Evolutionary conservation across 2,113 vertebrate species (phyloP), one percentile per base, ranked within the genome.

Genomic region (Cairina moschata): DNA sequence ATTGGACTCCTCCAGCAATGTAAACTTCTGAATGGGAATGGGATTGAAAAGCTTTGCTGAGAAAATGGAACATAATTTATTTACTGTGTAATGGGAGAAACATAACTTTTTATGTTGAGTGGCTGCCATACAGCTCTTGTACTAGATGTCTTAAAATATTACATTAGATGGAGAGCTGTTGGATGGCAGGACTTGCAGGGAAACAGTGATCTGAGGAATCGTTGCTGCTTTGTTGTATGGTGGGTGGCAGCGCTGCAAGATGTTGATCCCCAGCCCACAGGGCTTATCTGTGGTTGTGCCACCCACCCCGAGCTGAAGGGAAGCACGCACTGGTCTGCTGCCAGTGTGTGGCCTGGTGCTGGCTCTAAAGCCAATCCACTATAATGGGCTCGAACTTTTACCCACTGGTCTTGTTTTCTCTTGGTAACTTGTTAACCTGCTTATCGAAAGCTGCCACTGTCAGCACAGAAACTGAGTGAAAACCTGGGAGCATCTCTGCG

Each of bases 341-440:
- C 2, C 5, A 40, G 31, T 0, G 2, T n/a, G 8, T 21, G 71
- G 16, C 38, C 26, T 18, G 34, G 36, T 3, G 2, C 32, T 0
- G 4, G 31, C 40, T 46, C 42, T 5, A 48, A 31, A 60, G 78
- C 77, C 11, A 8, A 5, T 23, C 52, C 32, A 23, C 60, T 5
- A n/a, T 6, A 16, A 2, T 1, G 34, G 32, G 17, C 62, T 50
- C 32, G 22, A 36, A 52, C 25, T 18, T 11, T 18, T 9, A 9
- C 23, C 4, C 40, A 13, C 42, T 26, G 11, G 3, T n/a, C 13
- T 10, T 2, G 6, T 20, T 38, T 54, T 26, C n/a, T n/a, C 66
- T 3, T 0, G 1, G 25, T 42, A 52, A 13, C 20, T 29, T 22
- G 3, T 17, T 23, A 23, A 44, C 17, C 31, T 0, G 1, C 6